Evolutionary conservation across 2,888 invertebrate species (phyloP), one percentile per base, ranked within the genome.

Genomic region (Dicranocentrus wangi): DNA sequence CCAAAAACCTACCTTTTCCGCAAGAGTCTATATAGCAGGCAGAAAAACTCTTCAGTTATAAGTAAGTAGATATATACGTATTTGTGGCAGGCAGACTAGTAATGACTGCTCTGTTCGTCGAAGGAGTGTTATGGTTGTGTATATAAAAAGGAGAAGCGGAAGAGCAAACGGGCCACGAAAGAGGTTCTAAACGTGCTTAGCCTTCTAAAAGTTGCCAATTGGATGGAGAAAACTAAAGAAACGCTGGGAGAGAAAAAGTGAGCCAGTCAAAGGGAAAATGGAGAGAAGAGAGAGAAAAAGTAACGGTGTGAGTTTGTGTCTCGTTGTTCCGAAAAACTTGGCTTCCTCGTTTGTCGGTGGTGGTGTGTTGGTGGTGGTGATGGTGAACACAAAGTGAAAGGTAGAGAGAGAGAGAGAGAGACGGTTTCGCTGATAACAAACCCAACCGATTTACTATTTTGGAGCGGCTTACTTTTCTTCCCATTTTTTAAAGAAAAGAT

Each of bases 131-230:
- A 23, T 42, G 53, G 32, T 0, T 39, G 28, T 68, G 42, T 65
- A 17, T 65, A 65, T 15, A 68, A 76, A 47, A 47, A 17, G 21
- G 32, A 23, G 63, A 81, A 75, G 60, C 60, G 71, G 77, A 76
- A 79, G 78, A 82, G 81, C 82, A 84, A 84, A 82, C 82, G 81
- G 84, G 78, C 81, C 84, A 84, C 81, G 84, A 84, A 84, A 84
- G 82, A 82, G 84, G 82, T 79, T 84, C 75, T 76, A 84, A 84
- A 84, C 84, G 84, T 84, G 84, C 84, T 76, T 60, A 63, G 84
- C 76, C 81, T 84, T 65, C 76, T 73, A 82, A 84, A 82, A 72
- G 82, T 68, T 77, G 70, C 68, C 80, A 82, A 82, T 75, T 80
- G 43, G 70, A 60, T 69, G 60, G 71, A 70, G 28, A 69, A 53